Evolutionary conservation across 1,140 invertebrate genomes (phyloP).

Genomic region (Bombus breviceps): DNA sequence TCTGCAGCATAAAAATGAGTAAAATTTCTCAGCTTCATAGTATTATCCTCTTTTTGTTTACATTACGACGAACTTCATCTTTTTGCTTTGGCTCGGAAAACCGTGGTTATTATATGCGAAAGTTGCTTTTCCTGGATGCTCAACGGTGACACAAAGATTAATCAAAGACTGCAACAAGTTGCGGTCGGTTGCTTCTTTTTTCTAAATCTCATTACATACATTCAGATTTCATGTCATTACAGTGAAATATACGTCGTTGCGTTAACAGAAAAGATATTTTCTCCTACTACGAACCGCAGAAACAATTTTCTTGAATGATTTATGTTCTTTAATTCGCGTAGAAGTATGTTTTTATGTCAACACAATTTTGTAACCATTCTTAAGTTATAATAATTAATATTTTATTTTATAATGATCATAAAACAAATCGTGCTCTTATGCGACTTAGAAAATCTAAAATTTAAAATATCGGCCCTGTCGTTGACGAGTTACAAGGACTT

Average conservation of each 20-base stretch:
- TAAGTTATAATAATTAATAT: not conserved
- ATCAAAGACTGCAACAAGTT: not conserved
- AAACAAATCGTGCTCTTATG: too few species aligned
- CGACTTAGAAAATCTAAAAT: too few species aligned
- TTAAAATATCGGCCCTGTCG: not conserved
- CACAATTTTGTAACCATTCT: not conserved
- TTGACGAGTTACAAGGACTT: not conserved
- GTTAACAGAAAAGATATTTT: too few species aligned
- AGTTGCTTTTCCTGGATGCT: not conserved
- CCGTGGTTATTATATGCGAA: slow-evolving; percentile 16
- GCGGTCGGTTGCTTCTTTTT: not conserved
- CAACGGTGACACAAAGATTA: slow-evolving; percentile 9
- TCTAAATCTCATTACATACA: not conserved
- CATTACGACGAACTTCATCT: not conserved
- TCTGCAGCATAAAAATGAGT: not conserved
- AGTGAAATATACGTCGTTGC: too few species aligned
- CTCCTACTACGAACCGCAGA: too few species aligned
- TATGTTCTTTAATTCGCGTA: not conserved
- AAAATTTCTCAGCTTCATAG: too few species aligned
- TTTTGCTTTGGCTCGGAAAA: not conserved
- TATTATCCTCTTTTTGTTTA: not conserved
- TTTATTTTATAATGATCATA: not conserved
- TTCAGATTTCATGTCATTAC: not conserved
- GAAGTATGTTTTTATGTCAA: not conserved
- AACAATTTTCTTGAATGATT: not conserved